A percentile compares a stretch with the other conserved stretches of the same genome.
Evolutionary conservation across 2,888 invertebrate genomes (phyloP).

Genomic region (Campoplex nolae): DNA sequence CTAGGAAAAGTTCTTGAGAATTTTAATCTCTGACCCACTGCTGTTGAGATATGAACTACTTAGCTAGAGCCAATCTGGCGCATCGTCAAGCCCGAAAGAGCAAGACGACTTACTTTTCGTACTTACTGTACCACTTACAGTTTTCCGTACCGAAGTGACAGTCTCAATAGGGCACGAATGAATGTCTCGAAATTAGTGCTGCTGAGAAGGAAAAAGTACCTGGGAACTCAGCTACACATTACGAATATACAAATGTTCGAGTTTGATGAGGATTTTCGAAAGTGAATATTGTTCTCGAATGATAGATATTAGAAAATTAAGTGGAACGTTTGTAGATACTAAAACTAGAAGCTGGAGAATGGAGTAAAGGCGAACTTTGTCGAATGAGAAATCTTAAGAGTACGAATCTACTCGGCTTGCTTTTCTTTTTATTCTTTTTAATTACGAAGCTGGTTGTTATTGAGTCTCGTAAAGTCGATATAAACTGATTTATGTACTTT

Average conservation of each 20-base stretch:
- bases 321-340: background rate
- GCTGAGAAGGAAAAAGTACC: background rate
- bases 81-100: background rate
- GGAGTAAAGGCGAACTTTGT: background rate
- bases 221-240: background rate
- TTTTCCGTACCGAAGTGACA: background rate
- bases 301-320: background rate
- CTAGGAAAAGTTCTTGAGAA: background rate
- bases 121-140: too few relatives aligned
- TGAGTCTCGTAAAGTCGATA: conserved; percentile 12
- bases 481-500: conserved; percentile 33
- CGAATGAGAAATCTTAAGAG: background rate
- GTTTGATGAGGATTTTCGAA: background rate
- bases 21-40: background rate
- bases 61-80: background rate
- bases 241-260: background rate
- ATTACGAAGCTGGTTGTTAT: conserved; percentile 8
- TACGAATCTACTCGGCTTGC: background rate
- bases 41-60: background rate
- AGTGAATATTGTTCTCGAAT: background rate
- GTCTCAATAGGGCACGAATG: background rate
- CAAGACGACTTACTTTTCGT: too few relatives aligned
- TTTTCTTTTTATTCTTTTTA: background rate
- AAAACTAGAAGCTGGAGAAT: background rate
- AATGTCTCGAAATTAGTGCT: background rate